A percentile compares a stretch with the other conserved stretches of the same genome.
Evolutionary conservation across 2,797 vertebrate genomes (phyloP).

Genomic region (Gobio occitaniae): DNA sequence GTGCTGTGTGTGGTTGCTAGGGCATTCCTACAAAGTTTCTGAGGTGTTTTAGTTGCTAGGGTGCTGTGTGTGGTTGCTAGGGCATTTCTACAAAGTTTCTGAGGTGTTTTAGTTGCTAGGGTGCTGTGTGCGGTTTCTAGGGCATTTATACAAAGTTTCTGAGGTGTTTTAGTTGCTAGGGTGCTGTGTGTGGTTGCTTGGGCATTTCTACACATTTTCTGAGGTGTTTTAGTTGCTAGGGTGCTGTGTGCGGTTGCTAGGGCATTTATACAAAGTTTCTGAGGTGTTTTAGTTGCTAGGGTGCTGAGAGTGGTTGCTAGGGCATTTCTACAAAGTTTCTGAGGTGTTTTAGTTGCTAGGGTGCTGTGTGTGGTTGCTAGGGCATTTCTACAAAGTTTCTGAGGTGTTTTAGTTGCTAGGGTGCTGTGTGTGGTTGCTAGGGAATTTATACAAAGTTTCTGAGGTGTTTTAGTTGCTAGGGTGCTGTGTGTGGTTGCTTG

Average conservation of each 20-base stretch:
- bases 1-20: too few relatives aligned
- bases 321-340: background rate
- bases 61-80: background rate
- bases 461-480: background rate
- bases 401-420: background rate
- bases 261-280: background rate
- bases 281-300: too few relatives aligned
- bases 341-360: background rate
- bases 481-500: background rate
- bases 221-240: background rate
- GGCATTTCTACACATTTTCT: background rate
- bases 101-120: background rate
- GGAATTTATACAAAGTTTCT: background rate
- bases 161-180: accelerated
- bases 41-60: background rate
- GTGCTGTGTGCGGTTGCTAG: background rate
- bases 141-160: background rate
- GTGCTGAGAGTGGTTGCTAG: background rate
- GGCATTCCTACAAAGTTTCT: background rate
- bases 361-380: too few relatives aligned
- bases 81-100: accelerated
- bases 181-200: background rate
- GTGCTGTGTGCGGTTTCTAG: background rate
- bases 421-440: background rate
- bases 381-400: background rate